phyloP scores from a whole-genome alignment of 2,797 vertebrate species.

The Prionace glauca region DNA sequence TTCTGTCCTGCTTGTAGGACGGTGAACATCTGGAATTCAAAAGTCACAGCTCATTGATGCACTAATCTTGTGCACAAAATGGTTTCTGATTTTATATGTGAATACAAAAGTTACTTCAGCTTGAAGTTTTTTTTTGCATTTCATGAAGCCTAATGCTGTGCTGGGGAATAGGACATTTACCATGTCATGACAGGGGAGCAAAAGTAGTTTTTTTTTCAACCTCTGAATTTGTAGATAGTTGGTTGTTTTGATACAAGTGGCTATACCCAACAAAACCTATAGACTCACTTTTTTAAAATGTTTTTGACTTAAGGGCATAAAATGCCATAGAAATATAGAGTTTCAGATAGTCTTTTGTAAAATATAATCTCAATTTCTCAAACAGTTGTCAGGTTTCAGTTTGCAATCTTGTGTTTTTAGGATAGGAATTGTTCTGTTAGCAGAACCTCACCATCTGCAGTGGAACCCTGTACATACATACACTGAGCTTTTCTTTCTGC shows the following conservation, averaged over 20 bases:
- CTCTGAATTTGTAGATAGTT: background rate
- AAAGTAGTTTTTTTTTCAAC: background rate
- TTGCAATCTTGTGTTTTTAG: background rate
- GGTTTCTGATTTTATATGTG: conserved; percentile 2
- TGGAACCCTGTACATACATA: background rate
- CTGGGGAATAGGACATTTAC: background rate
- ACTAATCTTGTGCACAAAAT: background rate
- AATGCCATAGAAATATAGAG: background rate
- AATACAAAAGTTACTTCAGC: background rate
- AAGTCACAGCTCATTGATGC: background rate
- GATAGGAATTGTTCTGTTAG: background rate
- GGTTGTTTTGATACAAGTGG: background rate
- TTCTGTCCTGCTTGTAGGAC: background rate
- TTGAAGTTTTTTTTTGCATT: background rate
- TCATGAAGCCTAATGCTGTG: background rate
- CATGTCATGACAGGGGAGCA: background rate
- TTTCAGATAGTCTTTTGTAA: background rate
- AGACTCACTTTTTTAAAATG: background rate
- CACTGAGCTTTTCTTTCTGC: background rate
- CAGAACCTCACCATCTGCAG: background rate
- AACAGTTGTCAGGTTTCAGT: background rate
- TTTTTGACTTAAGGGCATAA: background rate
- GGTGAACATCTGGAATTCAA: conserved; percentile 29
- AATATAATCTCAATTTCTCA: background rate
- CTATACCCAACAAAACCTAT: background rate